Evolutionary conservation across 2,888 invertebrate species (phyloP).

Genomic region (Electrophaes corylata): DNA sequence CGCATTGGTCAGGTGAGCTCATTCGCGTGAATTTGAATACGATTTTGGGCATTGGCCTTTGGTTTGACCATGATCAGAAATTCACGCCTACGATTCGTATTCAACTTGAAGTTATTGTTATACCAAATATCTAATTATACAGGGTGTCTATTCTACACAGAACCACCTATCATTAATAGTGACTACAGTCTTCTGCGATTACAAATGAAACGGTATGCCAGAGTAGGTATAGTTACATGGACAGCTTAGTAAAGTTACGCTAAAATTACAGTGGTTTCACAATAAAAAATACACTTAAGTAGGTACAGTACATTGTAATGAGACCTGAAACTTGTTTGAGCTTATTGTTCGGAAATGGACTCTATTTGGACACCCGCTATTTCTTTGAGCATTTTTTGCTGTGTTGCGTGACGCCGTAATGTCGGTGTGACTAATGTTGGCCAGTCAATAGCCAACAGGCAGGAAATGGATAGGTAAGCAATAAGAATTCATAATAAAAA

Average conservation of each 20-base stretch:
- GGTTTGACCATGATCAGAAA: conserved; percentile 44
- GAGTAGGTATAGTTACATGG: not conserved
- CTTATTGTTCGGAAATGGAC: not conserved
- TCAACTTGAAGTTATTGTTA: conserved; percentile 11
- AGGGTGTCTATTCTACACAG: conserved; percentile 2
- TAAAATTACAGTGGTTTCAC: not conserved
- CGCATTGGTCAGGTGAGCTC: conserved; percentile 61
- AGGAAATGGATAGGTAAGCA: conserved; percentile 16
- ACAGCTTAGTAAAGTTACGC: not conserved
- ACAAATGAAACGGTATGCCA: no score
- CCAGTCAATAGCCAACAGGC: conserved; percentile 20
- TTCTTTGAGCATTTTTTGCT: conserved; percentile 32
- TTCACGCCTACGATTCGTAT: conserved; percentile 45
- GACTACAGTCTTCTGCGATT: no score
- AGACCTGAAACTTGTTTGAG: no score
- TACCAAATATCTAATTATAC: not conserved
- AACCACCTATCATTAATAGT: not conserved
- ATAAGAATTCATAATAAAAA: conserved; percentile 7
- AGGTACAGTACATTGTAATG: no score
- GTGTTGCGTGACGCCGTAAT: conserved; percentile 30
- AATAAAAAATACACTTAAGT: no score
- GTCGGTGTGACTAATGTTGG: conserved; percentile 27
- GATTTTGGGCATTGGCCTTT: conserved; percentile 62
- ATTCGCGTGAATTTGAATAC: conserved; percentile 66
- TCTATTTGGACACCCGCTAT: conserved; percentile 18